A percentile compares a stretch with the other conserved stretches of the same genome.
Evolutionary conservation across 2,888 invertebrate genomes (phyloP).

Genomic region (Apamea anceps): DNA sequence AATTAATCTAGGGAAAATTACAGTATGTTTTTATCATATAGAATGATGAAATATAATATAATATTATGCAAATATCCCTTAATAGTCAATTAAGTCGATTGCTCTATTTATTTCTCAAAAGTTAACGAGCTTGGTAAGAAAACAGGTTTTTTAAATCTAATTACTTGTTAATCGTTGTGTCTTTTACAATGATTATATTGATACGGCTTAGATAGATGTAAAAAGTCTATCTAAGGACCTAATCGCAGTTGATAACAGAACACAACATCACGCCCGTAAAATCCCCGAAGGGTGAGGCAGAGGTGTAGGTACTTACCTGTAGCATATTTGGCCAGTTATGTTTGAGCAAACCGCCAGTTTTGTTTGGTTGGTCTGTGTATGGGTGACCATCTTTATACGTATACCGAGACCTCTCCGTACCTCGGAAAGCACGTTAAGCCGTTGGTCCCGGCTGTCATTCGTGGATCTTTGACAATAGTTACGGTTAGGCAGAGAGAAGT

Average conservation of each 20-base stretch:
- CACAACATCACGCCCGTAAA: not conserved
- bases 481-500: too few species aligned
- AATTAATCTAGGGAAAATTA: slow-evolving; percentile 43
- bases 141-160: slow-evolving; percentile 24
- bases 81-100: slow-evolving; percentile 43
- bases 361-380: too few species aligned
- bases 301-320: too few species aligned
- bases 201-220: not conserved
- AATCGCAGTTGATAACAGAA: not conserved
- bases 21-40: slow-evolving; percentile 5
- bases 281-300: too few species aligned
- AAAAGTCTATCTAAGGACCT: not conserved
- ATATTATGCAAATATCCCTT: slow-evolving; percentile 48
- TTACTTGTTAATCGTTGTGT: not conserved
- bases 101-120: slow-evolving; percentile 30
- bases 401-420: too few species aligned
- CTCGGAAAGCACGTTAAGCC: too few species aligned
- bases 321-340: too few species aligned
- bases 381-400: too few species aligned
- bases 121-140: slow-evolving; percentile 28
- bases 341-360: too few species aligned
- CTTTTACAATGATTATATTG: slow-evolving; percentile 3
- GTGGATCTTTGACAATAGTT: too few species aligned
- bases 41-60: slow-evolving; percentile 40
- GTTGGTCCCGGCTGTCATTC: too few species aligned